Base-by-base conservation (phyloP, 2,113 vertebrate genomes). In the Mus spicilegus region DNA sequence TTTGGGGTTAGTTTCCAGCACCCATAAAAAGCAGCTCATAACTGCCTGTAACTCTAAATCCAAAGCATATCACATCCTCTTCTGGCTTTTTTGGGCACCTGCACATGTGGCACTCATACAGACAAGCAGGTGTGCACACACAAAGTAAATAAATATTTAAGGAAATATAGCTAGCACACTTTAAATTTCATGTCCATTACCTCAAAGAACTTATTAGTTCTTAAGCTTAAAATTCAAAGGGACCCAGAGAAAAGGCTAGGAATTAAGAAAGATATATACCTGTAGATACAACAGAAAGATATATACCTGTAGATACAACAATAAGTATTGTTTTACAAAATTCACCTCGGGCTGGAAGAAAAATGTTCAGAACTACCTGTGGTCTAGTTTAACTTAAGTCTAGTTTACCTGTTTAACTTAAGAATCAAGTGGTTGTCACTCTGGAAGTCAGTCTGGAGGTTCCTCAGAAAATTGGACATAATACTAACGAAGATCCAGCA, bases 281-380 rank as follows among this genome's bases (percentile, higher is more conserved):
- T 61, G 89, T 54, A 94, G 95, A 54, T 78, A 3, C 20, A 89
- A 49, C 90, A 63, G 61, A 73, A 33, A 46, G 87, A 36, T 9
- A 5, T 30, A 46, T 28, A 65, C 54, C 51, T 61, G 89, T 54
- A 94, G 95, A 54, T 78, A 3, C 20, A 89, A 49, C 90, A 63
- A 6, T 89, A 49, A 96, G 56, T 12, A 89, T 46, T 26, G 24
- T 78, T 95, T 95, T 95, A 46, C 33, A 87, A 87, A 91, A 70
- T 70, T 7, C 26, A 67, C 39, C 42, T 96, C 17, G 42, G 22
- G 39, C 61, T 85, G n/a, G 20, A 12, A 16, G 58, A 69, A 39
- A 75, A 36, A 33, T 30, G 36, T 3, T 39, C 13, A 61, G 14
- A 16, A 33, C 22, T 69, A 5, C 0, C 2, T 26, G 84, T 70